Percentiles rank a stretch among this genome's conserved stretches.
Evolutionary conservation across 2,797 vertebrate genomes (phyloP).

Genomic region (Nannoperca australis): DNA sequence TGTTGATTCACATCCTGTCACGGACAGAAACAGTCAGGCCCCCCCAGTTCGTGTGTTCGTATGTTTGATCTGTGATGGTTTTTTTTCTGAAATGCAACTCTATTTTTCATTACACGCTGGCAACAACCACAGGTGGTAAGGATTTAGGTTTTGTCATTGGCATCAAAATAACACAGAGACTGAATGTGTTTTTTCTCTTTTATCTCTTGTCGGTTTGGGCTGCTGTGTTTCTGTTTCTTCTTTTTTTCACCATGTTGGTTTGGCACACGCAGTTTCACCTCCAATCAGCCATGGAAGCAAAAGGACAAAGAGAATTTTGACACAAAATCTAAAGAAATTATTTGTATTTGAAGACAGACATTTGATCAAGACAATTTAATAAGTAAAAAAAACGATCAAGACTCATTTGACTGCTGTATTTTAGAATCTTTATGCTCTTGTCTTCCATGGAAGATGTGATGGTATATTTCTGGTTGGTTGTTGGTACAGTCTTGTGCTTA

Average conservation of each 20-base stretch:
- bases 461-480: conserved; percentile 61
- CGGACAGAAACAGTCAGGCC: conserved; percentile 41
- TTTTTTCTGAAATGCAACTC: conserved; percentile 82
- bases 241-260: conserved; percentile 37
- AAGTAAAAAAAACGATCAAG: not conserved
- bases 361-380: not conserved
- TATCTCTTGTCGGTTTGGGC: conserved; percentile 61
- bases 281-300: conserved; percentile 79
- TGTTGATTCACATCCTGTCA: conserved; percentile 13
- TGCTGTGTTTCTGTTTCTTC: conserved; percentile 57
- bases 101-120: conserved; percentile 90
- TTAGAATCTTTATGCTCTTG: conserved; percentile 27
- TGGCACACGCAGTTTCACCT: conserved; percentile 56
- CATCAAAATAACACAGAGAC: conserved; percentile 66
- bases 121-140: conserved; percentile 89
- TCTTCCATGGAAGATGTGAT: conserved; percentile 77
- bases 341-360: not conserved
- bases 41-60: conserved; percentile 28
- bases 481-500: conserved; percentile 58
- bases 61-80: conserved; percentile 59
- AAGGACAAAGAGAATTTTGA: conserved; percentile 28
- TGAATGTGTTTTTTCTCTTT: conserved; percentile 40
- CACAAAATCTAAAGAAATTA: not conserved
- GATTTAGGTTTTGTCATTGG: conserved; percentile 81
- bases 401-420: conserved; percentile 1